Percentiles rank a stretch among this genome's conserved stretches.
Evolutionary conservation across 1,140 invertebrate species (phyloP).

Genomic region (Zaprionus taronus): DNA sequence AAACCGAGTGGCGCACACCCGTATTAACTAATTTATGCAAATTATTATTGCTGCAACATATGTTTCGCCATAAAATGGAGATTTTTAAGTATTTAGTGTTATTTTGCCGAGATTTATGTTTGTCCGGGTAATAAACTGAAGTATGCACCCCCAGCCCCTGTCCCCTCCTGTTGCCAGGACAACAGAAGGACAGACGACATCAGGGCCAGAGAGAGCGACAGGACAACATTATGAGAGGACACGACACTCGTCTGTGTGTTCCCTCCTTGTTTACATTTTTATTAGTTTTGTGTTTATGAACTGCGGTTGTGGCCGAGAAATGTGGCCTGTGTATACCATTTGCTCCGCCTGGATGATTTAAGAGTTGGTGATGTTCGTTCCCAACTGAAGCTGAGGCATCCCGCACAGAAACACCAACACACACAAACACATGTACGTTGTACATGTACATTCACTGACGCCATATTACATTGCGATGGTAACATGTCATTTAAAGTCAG

Average conservation of each 20-base stretch:
- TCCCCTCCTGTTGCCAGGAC: slow-evolving; percentile 35
- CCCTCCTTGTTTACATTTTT: slow-evolving; percentile 72
- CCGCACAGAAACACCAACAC: neutral
- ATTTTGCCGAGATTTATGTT: slow-evolving; percentile 75
- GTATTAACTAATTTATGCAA: slow-evolving; percentile 80
- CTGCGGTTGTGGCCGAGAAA: slow-evolving; percentile 49
- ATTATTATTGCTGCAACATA: slow-evolving; percentile 82
- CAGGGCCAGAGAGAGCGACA: neutral
- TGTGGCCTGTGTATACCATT: slow-evolving; percentile 33
- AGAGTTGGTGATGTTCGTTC: slow-evolving; percentile 17
- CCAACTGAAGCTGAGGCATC: slow-evolving; percentile 17
- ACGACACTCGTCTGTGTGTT: slow-evolving; percentile 31
- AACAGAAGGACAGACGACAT: slow-evolving; percentile 19
- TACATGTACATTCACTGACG: neutral
- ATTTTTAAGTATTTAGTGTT: slow-evolving; percentile 83
- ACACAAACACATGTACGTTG: neutral
- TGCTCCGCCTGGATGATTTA: slow-evolving; percentile 48
- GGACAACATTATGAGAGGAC: neutral
- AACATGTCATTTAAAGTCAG: neutral
- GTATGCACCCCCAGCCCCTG: slow-evolving; percentile 24
- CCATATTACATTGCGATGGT: slow-evolving; percentile 13
- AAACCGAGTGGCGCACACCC: slow-evolving; percentile 45
- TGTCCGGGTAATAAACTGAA: slow-evolving; percentile 65
- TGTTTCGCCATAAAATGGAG: slow-evolving; percentile 80
- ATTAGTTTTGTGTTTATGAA: slow-evolving; percentile 76